phyloP scores from a whole-genome alignment of 2,888 invertebrate species.

The Amiota mariae region DNA sequence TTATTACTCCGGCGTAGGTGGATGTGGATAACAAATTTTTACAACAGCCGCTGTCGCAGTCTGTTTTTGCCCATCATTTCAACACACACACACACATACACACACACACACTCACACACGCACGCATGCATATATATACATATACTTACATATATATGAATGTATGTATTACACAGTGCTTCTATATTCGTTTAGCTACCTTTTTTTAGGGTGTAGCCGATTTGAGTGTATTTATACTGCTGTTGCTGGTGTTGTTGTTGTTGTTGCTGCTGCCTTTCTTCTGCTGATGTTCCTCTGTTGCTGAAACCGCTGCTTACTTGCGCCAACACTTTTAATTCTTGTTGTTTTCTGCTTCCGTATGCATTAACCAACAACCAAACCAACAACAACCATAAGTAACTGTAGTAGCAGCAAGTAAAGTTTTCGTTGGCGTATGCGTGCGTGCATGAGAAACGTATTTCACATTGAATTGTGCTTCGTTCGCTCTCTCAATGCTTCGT shows the following conservation, averaged over 20 bases:
- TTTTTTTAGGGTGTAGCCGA: slow-evolving; percentile 1
- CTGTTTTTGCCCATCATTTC: slow-evolving; percentile 17
- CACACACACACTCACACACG: slow-evolving; percentile 6
- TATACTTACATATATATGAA: background rate
- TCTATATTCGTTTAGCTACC: background rate
- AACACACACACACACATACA: slow-evolving; percentile 4
- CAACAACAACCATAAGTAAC: too few relatives aligned
- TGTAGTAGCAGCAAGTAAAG: too few relatives aligned
- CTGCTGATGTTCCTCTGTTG: too few relatives aligned
- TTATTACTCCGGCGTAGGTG: background rate
- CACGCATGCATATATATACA: background rate
- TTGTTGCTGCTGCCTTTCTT: slow-evolving; percentile 18
- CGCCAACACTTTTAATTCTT: background rate
- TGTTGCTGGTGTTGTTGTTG: slow-evolving; percentile 6
- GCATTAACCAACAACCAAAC: background rate
- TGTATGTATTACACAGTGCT: background rate
- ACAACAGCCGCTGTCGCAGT: slow-evolving; percentile 47
- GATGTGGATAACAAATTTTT: slow-evolving; percentile 41
- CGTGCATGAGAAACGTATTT: background rate
- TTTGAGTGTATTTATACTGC: background rate
- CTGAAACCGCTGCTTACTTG: background rate
- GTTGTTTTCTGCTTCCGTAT: background rate
- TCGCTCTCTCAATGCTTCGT: background rate
- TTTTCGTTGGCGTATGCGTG: slow-evolving; percentile 8
- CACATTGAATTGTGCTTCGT: background rate